A percentile compares a stretch with the other conserved stretches of the same genome.
These are phyloP conservation scores for Silurus meridionalis DNA, from an alignment of 2,113 vertebrate genomes.

Conservation along the genomic window DNA sequence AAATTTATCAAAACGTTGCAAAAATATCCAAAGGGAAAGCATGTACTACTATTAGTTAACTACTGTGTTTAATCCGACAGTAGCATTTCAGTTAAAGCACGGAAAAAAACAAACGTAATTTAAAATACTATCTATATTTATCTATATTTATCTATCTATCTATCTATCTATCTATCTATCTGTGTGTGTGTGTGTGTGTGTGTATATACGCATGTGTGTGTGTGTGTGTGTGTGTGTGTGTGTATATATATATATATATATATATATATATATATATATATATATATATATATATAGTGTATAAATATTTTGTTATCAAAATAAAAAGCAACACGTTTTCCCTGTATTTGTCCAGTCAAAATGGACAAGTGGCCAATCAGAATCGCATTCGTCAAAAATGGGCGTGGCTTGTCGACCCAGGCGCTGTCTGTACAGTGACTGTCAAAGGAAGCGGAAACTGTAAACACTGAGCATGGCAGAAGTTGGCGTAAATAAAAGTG, in stretches of 20 bases:
- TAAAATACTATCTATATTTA: no score
- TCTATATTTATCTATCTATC: no score
- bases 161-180: no score
- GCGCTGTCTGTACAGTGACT: background rate
- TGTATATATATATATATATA: no score
- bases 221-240: no score
- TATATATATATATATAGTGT: no score
- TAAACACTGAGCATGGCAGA: slow-evolving; percentile 9
- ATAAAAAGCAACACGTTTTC: background rate
- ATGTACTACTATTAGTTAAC: background rate
- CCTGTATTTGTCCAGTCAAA: background rate
- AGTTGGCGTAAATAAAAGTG: background rate
- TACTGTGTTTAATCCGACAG: background rate
- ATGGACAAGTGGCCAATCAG: background rate
- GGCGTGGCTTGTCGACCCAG: background rate
- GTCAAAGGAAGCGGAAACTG: background rate
- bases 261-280: no score
- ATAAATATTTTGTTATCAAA: no score
- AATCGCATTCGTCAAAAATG: background rate
- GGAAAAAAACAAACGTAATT: no score
- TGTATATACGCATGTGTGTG: no score
- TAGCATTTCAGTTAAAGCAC: background rate
- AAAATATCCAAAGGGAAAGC: background rate
- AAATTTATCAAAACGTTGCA: background rate
- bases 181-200: no score